Evolutionary conservation across 2,888 invertebrate genomes (phyloP).

Genomic region (Andrena bicolor): DNA sequence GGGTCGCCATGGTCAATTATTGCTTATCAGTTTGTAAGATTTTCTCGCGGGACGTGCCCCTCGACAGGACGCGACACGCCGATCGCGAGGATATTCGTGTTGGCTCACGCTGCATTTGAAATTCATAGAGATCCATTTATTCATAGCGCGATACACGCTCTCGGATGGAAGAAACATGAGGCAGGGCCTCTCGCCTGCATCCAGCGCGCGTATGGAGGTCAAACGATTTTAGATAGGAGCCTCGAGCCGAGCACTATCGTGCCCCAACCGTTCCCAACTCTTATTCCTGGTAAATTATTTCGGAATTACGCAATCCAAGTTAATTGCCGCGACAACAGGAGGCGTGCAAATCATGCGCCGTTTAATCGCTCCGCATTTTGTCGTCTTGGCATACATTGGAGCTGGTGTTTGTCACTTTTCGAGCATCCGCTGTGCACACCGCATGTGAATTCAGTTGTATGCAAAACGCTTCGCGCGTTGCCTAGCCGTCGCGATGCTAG

Average conservation of each 20-base stretch:
- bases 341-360: constrained; percentile 8
- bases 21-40: constrained; percentile 18
- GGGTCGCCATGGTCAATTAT: constrained; percentile 18
- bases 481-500: no score
- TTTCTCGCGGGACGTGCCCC: background rate
- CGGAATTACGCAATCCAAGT: constrained; percentile 37
- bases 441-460: background rate
- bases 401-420: background rate
- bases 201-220: constrained; percentile 58
- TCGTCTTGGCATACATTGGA: constrained; percentile 32
- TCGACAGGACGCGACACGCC: background rate
- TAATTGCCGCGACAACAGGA: constrained; percentile 37
- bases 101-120: constrained; percentile 52
- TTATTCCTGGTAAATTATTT: constrained; percentile 4
- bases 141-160: constrained; percentile 62
- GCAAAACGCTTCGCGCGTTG: background rate
- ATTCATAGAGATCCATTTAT: constrained; percentile 68
- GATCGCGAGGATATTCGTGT: constrained; percentile 13
- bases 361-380: constrained; percentile 46
- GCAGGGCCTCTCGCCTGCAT: constrained; percentile 40
- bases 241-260: constrained; percentile 30
- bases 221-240: constrained; percentile 52
- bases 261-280: background rate
- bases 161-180: constrained; percentile 66
- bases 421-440: background rate